Conservation (phyloP, 2,113 vertebrate genomes). For the Sphyrna mokarran region DNA sequence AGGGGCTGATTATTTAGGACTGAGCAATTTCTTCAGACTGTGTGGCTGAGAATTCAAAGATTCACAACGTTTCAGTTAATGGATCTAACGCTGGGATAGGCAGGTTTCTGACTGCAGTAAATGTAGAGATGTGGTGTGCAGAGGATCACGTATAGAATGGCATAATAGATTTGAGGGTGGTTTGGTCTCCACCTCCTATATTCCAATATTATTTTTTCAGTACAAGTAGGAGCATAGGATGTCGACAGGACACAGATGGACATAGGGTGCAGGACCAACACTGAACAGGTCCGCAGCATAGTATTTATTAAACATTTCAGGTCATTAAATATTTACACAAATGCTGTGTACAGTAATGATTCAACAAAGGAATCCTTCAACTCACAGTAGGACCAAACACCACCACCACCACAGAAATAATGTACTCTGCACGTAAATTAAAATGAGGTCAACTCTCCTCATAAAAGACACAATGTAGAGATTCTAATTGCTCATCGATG, state of each 20-base stretch:
- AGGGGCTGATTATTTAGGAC: too few species aligned
- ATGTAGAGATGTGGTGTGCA: too few species aligned
- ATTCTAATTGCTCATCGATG: neutral
- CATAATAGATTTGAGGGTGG: too few species aligned
- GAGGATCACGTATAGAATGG: too few species aligned
- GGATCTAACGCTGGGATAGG: too few species aligned
- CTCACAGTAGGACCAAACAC: slow-evolving; percentile 25
- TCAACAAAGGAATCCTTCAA: slow-evolving; percentile 21
- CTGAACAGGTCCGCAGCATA: neutral
- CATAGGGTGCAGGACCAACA: neutral
- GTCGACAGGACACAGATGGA: neutral
- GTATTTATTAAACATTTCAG: slow-evolving; percentile 34
- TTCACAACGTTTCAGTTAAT: too few species aligned
- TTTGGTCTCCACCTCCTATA: too few species aligned
- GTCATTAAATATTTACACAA: slow-evolving; percentile 34
- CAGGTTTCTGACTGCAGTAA: too few species aligned
- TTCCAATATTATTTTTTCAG: too few species aligned
- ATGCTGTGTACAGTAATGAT: slow-evolving; percentile 3
- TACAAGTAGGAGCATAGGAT: too few species aligned
- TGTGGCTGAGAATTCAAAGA: too few species aligned
- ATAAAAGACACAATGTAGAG: neutral
- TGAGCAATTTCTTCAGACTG: too few species aligned
- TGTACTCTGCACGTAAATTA: neutral
- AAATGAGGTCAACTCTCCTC: neutral
- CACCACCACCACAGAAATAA: neutral